Evolutionary conservation across 2,888 invertebrate genomes (phyloP).

Genomic region (Zhuqinia jingwanae): DNA sequence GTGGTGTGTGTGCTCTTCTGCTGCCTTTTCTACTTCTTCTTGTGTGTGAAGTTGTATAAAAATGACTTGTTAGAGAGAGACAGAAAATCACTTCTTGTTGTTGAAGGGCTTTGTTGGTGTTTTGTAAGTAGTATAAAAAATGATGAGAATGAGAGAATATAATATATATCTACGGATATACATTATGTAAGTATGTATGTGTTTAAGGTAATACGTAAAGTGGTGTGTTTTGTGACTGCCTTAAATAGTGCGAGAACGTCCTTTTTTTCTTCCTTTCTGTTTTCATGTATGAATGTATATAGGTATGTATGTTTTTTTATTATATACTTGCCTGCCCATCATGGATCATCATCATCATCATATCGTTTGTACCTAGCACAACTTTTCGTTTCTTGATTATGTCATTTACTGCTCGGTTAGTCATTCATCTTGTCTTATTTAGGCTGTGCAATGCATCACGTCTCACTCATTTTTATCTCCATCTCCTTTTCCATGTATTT

Average conservation of each 20-base stretch:
- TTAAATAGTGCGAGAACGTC: slow-evolving; percentile 50
- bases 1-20: slow-evolving; percentile 15
- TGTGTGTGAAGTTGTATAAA: slow-evolving; percentile 34
- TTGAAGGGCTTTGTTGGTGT: slow-evolving; percentile 50
- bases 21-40: no score
- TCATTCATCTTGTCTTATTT: slow-evolving; percentile 76
- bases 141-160: no score
- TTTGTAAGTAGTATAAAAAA: background rate
- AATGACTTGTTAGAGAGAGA: slow-evolving; percentile 55
- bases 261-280: slow-evolving; percentile 47
- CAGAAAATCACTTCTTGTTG: slow-evolving; percentile 63
- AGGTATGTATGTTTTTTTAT: no score
- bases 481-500: slow-evolving; percentile 66
- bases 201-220: slow-evolving; percentile 53
- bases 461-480: slow-evolving; percentile 72
- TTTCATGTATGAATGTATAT: slow-evolving; percentile 16
- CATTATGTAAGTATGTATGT: no score
- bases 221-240: slow-evolving; percentile 56
- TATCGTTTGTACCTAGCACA: slow-evolving; percentile 74
- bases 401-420: slow-evolving; percentile 78
- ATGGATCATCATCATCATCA: slow-evolving; percentile 73
- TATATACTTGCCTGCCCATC: slow-evolving; percentile 9
- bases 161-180: no score
- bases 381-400: slow-evolving; percentile 76
- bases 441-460: slow-evolving; percentile 75